Conservation (phyloP, 2,888 invertebrate species). For the Nephrotoma guestfalica region DNA sequence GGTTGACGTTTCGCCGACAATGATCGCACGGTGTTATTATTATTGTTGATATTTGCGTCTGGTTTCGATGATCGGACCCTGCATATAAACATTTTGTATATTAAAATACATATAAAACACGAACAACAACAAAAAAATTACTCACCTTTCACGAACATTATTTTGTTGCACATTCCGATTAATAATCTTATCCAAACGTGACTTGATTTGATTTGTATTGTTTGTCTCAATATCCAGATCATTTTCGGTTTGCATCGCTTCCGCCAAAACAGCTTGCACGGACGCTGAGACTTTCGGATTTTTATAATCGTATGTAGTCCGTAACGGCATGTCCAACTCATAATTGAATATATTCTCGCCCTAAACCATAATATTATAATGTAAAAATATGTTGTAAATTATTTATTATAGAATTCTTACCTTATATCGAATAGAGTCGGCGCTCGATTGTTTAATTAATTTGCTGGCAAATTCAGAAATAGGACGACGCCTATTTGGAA, state of each 20-base stretch:
- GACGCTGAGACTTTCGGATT: conserved; percentile 32
- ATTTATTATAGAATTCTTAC: neutral
- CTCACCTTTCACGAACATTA: neutral
- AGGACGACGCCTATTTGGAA: conserved; percentile 46
- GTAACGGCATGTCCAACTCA: conserved; percentile 32
- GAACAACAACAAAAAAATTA: neutral
- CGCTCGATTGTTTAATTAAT: conserved; percentile 25
- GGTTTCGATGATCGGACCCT: conserved; percentile 16
- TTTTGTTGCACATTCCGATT: conserved; percentile 24
- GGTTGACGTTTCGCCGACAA: conserved; percentile 25
- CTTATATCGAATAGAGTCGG: conserved; percentile 25
- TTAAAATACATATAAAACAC: neutral
- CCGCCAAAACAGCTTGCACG: conserved; percentile 30
- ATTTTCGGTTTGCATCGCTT: conserved; percentile 32
- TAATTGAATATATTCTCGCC: conserved; percentile 32
- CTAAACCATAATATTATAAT: neutral
- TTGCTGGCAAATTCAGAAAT: conserved; percentile 42
- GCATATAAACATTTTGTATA: neutral
- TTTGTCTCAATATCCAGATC: conserved; percentile 27
- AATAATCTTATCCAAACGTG: conserved; percentile 29
- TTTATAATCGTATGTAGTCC: conserved; percentile 32
- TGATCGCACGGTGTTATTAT: conserved; percentile 7
- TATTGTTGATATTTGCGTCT: conserved; percentile 20
- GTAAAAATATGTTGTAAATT: neutral
- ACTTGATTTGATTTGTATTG: conserved; percentile 10